Evolutionary conservation across 1,140 invertebrate genomes (phyloP).

Genomic region (Pseudomyrmex flavicornis): DNA sequence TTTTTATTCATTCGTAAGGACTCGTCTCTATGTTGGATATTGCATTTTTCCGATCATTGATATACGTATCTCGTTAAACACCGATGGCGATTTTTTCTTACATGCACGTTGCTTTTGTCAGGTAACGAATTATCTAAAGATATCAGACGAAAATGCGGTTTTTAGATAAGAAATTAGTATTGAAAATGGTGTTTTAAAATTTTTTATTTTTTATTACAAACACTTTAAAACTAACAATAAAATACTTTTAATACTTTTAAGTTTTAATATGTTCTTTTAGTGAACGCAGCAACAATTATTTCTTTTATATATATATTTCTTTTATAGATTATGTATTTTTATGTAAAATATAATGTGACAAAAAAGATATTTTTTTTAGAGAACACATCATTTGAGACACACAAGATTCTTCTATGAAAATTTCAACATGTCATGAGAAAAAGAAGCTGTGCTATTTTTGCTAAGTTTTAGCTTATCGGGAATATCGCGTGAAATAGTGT

Average conservation of each 20-base stretch:
- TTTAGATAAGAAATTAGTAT: slow-evolving; percentile 2
- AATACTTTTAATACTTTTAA: too few relatives aligned
- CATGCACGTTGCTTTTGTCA: not conserved
- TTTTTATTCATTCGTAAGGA: slow-evolving; percentile 7
- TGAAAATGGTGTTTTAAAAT: not conserved
- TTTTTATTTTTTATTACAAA: too few relatives aligned
- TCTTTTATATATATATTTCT: not conserved
- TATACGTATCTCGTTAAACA: slow-evolving; percentile 21
- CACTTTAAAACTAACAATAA: too few relatives aligned
- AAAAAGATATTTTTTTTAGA: too few relatives aligned
- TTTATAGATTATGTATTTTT: too few relatives aligned
- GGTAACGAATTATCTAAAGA: slow-evolving; percentile 6
- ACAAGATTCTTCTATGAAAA: not conserved
- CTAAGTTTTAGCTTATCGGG: not conserved
- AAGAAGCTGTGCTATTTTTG: not conserved
- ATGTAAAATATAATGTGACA: too few relatives aligned
- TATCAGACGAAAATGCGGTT: not conserved
- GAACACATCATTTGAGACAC: too few relatives aligned
- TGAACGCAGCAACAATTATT: not conserved
- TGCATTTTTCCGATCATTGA: slow-evolving; percentile 31
- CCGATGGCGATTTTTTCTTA: not conserved
- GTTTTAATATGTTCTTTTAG: too few relatives aligned
- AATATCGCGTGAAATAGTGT: slow-evolving; percentile 16
- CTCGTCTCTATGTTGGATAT: not conserved
- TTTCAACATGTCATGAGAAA: not conserved